Evolutionary conservation across 2,113 vertebrate species (phyloP), one percentile per base, ranked within the genome.

Genomic region (Prolemur simus): DNA sequence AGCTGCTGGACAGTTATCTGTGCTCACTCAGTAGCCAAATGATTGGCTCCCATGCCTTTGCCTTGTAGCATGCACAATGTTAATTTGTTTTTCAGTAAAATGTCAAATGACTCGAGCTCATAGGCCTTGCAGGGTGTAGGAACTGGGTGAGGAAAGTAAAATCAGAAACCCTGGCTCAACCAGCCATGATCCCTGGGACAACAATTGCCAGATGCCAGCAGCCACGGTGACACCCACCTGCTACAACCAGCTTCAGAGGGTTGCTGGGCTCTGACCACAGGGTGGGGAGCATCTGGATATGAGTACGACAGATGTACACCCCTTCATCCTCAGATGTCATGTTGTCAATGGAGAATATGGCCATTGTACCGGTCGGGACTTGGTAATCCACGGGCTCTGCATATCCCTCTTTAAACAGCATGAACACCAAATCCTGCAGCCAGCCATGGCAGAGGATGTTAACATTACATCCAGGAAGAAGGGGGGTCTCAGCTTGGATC

Each of bases 221-320:
- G 82, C 96, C 93, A 45, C 47, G 91, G 73, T 89, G 82, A 96
- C 86, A 97, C 97, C 96, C 96, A 97, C 97, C 97, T 97, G 97
- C 96, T 71, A 97, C 96, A 88, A 96, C 95, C 91, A 97, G 83
- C 93, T 96, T 98, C 93, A 96, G 96, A 82, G 96, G 86, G 49
- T 96, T 96, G 91, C 96, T 97, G 95, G 97, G 96, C 74, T 97
- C 96, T 97, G 97, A 97, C 96, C 96, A 96, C 78, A 96, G 93
- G 37, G 86, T 91, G 34, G 96, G 97, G 82, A 93, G 89, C 91
- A 97, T 96, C 96, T 97, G 97, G 73, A 97, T 96, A 42, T 96
- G 91, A 93, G 95, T 96, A 29, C 34, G 83, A 73, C 97, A 97
- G 63, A 97, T 94, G 56, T 96, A 97, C 93, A 96, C 82, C 54